Base-by-base conservation (phyloP, 2,888 invertebrate genomes). In the Gastrophysa polygoni region DNA sequence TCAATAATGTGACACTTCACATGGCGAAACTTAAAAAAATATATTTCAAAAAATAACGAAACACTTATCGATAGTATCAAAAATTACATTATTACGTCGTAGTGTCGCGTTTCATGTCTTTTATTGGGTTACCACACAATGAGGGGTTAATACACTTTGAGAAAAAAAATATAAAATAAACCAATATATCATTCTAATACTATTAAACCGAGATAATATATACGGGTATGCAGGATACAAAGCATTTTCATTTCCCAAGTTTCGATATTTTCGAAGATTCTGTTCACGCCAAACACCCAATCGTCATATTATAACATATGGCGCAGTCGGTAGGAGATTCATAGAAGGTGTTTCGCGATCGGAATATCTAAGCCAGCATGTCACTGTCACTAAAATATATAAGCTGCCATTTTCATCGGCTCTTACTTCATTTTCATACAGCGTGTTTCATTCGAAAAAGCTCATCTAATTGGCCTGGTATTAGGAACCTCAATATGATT, bases 21-120 rank as follows among this genome's bases (percentile, higher is more conserved):
- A 79, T 77, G 78, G 78, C 78, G 76, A 77, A 78, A 78, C 77
- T 77, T 79, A 79, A 79, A 78, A 79, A 79, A 79, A 79, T 79
- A 79, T 78, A 79, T 77, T 76, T 75, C 72, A 77, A 77, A 77
- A 78, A 78, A 78, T 77, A 80, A 79, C 78, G 78, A 78, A 78
- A 78, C 77, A 75, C 77, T 76, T 79, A 75, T 75, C 70, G 73
- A 74, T 74, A 76, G 73, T 76, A 78, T 77, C 75, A 77, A 76
- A 77, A 76, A 74, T 75, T 75, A 75, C 75, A 73, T 72, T 73
- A 73, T 68, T 74, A 73, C 68, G 73, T 70, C 67, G 73, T 75
- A 76, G 78, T 78, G 78, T 77, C 78, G 78, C 78, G n/a, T n/a
- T 77, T 78, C 77, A 77, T 79, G 79, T 80, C 79, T 80, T 80